Evolutionary conservation across 2,888 invertebrate species (phyloP).

Genomic region (Drosophila vallismaia): DNA sequence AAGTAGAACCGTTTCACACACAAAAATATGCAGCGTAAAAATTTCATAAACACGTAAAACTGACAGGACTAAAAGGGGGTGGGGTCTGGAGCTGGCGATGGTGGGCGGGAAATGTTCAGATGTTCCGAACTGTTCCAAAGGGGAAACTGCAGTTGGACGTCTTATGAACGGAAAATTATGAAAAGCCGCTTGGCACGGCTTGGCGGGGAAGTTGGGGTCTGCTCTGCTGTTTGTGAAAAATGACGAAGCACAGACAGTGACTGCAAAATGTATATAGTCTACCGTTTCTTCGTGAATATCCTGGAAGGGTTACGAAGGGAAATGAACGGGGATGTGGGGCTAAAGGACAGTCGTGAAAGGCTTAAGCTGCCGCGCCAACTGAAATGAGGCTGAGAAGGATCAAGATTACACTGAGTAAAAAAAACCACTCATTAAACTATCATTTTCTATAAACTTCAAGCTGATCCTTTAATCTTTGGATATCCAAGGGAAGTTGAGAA

Average conservation of each 20-base stretch:
- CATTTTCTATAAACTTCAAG: neutral
- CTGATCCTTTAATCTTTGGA: neutral
- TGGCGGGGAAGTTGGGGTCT: neutral
- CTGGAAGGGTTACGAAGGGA: neutral
- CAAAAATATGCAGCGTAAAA: conserved; percentile 73
- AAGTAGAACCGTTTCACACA: conserved; percentile 71
- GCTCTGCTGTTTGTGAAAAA: conserved; percentile 68
- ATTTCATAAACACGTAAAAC: conserved; percentile 78
- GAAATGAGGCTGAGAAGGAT: conserved; percentile 40
- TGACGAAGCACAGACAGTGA: conserved; percentile 62
- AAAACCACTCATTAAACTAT: neutral
- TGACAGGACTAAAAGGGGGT: conserved; percentile 54
- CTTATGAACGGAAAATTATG: conserved; percentile 73
- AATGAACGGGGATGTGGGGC: conserved; percentile 7
- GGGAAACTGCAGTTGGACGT: conserved; percentile 70
- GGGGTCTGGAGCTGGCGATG: conserved; percentile 21
- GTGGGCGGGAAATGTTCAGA: neutral
- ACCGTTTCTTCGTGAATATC: conserved; percentile 73
- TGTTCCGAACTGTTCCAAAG: conserved; percentile 6
- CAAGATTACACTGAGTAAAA: conserved; percentile 16
- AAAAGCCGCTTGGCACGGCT: conserved; percentile 56
- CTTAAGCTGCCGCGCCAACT: conserved; percentile 65
- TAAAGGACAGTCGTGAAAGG: conserved; percentile 66
- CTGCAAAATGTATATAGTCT: conserved; percentile 56
- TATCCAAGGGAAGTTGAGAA: neutral